Percentiles rank a stretch among this genome's conserved stretches.
phyloP scores from a whole-genome alignment of 1,140 invertebrate genomes.

The Brachionus rotundiformis region DNA sequence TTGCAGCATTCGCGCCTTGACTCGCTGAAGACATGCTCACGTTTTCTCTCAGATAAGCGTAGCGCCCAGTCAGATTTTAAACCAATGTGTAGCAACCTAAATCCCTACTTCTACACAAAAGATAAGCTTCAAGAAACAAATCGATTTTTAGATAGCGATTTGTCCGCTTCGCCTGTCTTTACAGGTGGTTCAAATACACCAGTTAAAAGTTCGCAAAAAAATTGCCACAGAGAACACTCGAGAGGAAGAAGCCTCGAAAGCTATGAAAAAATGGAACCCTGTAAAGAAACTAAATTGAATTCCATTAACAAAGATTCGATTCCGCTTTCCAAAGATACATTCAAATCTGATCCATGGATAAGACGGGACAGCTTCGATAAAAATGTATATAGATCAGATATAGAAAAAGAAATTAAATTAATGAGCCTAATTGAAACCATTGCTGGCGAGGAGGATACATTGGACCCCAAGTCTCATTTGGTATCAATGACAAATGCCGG shows the following conservation, averaged over 20 bases:
- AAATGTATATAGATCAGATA: constrained; percentile 37
- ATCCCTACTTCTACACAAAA: constrained; percentile 13
- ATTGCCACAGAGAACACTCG: background rate
- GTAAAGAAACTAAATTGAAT: background rate
- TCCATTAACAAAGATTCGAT: background rate
- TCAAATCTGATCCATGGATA: background rate
- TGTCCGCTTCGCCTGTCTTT: background rate
- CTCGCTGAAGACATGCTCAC: constrained; percentile 10
- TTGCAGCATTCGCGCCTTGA: constrained; percentile 18
- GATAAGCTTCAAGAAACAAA: background rate
- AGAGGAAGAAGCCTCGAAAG: constrained; percentile 38
- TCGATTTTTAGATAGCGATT: background rate
- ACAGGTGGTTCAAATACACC: background rate
- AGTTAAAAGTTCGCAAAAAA: background rate
- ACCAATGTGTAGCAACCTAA: background rate
- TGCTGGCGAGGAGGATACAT: background rate
- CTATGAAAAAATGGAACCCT: background rate
- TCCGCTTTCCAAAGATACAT: background rate
- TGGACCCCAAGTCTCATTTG: background rate
- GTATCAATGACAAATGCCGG: background rate
- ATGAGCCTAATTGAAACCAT: constrained; percentile 11
- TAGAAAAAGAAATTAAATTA: constrained; percentile 3
- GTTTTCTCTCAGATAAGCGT: background rate
- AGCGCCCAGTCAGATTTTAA: constrained; percentile 27
- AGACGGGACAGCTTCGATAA: constrained; percentile 24